Evolutionary conservation across 2,797 vertebrate genomes (phyloP), one percentile per base, ranked within the genome.

Genomic region (Pachyuromys duprasi): DNA sequence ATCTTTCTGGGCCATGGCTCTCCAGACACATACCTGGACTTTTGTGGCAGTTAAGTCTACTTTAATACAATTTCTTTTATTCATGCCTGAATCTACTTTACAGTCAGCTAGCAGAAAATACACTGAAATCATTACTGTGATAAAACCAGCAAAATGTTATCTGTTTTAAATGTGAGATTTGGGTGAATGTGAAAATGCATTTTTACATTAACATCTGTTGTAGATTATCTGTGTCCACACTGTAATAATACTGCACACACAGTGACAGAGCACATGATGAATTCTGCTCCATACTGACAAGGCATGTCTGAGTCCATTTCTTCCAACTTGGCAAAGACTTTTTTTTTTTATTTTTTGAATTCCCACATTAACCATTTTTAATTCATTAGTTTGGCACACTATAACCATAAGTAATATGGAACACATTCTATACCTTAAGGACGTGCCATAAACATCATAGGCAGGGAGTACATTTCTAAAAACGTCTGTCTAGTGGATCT

Each of bases 401-500:
- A 39, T 60, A 11, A 55, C 92, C 80, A 80, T 93, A 95, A 93
- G 94, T 90, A 96, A 94, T 95, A 91, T 75, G 90, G 96, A 97
- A 97, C 69, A 94, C 86, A 96, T 97, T 97, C 94, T 83, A 91
- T 97, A 95, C 94, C 87, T 93, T 97, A 95, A 95, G 79, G 70
- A 84, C 74, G 72, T 88, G 70, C 13, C 86, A 96, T 97, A 96
- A 97, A 87, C 96, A 87, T 93, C 88, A 70, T 80, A 96, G 93
- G 90, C 92, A 80, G 28, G 80, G n/a, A 83, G 39, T 36, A 92
- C 49, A 96, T 96, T 96, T 96, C 86, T 94, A 96, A 96, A 94
- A 95, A 81, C 78, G 69, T 70, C 86, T 39, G 24, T 84, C 24
- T 4, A 81, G 9, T 94, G 94, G 69, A 88, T 24, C 42, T 65